phyloP scores from a whole-genome alignment of 2,113 vertebrate genomes.

The Osmerus eperlanus region DNA sequence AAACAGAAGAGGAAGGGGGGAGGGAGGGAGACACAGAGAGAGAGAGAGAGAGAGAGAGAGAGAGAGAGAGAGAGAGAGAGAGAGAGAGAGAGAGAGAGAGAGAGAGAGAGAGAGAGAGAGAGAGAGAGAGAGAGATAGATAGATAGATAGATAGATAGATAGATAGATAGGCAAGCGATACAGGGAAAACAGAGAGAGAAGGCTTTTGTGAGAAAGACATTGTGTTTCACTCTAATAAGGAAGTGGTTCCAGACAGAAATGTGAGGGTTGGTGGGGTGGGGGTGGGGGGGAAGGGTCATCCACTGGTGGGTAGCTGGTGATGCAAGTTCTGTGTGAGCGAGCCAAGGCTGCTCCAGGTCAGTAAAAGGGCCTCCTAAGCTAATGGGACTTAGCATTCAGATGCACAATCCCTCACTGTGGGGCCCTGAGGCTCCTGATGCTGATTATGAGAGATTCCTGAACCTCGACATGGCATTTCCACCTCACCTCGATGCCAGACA shows the following conservation, averaged over 20 bases:
- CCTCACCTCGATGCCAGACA: slow-evolving; percentile 19
- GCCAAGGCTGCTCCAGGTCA: slow-evolving; percentile 37
- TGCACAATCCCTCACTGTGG: slow-evolving; percentile 19
- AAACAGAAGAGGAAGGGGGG: slow-evolving; percentile 48
- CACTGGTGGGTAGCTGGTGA: slow-evolving; percentile 25
- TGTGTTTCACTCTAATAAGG: slow-evolving; percentile 20
- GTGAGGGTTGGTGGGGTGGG: slow-evolving; percentile 35
- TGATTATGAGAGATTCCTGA: slow-evolving; percentile 46
- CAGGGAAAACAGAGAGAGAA: slow-evolving; percentile 42
- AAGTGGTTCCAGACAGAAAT: slow-evolving; percentile 16
- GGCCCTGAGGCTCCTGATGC: slow-evolving; percentile 43
- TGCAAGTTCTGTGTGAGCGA: slow-evolving; percentile 38
- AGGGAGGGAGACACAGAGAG: background rate
- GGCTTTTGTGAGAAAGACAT: slow-evolving; percentile 15
- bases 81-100: background rate
- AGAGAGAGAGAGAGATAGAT: no score
- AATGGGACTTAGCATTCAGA: slow-evolving; percentile 45
- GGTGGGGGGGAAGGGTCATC: slow-evolving; percentile 1
- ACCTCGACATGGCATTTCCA: slow-evolving; percentile 48
- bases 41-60: slow-evolving; percentile 32
- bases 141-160: no score
- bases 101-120: no score
- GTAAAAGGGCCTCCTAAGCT: slow-evolving; percentile 35
- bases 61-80: background rate
- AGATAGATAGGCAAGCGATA: slow-evolving; percentile 16